Evolutionary conservation across 2,888 invertebrate genomes (phyloP).

Genomic region (Gerris lacustris): DNA sequence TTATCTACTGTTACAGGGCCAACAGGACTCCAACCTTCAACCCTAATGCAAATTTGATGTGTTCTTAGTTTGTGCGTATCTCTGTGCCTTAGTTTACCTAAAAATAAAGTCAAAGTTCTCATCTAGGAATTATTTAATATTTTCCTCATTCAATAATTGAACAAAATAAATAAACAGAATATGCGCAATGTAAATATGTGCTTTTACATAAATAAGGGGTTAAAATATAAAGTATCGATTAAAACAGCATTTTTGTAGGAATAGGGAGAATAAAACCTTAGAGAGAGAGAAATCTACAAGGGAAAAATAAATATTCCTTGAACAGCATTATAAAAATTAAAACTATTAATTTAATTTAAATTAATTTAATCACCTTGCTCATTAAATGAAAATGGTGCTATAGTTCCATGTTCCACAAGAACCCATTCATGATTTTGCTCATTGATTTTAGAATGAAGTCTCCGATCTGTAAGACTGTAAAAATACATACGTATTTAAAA

Average conservation of each 20-base stretch:
- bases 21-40: slow-evolving; percentile 79
- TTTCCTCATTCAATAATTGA: too few relatives aligned
- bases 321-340: too few relatives aligned
- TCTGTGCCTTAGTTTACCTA: slow-evolving; percentile 51
- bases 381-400: slow-evolving; percentile 76
- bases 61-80: slow-evolving; percentile 65
- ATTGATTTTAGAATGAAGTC: slow-evolving; percentile 11
- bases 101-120: slow-evolving; percentile 10
- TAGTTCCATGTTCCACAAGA: slow-evolving; percentile 57
- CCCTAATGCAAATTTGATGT: slow-evolving; percentile 77
- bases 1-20: slow-evolving; percentile 89
- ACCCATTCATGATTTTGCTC: slow-evolving; percentile 51
- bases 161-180: slow-evolving; percentile 4
- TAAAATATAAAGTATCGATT: slow-evolving; percentile 11
- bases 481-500: not conserved
- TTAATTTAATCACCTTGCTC: slow-evolving; percentile 43
- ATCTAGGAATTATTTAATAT: not conserved
- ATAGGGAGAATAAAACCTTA: too few relatives aligned
- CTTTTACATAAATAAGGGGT: too few relatives aligned
- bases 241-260: too few relatives aligned
- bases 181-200: too few relatives aligned
- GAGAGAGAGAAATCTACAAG: too few relatives aligned
- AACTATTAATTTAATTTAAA: not conserved
- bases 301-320: too few relatives aligned
- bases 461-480: not conserved